Evolutionary conservation across 2,797 vertebrate species (phyloP).

Genomic region (Molossus molossus): DNA sequence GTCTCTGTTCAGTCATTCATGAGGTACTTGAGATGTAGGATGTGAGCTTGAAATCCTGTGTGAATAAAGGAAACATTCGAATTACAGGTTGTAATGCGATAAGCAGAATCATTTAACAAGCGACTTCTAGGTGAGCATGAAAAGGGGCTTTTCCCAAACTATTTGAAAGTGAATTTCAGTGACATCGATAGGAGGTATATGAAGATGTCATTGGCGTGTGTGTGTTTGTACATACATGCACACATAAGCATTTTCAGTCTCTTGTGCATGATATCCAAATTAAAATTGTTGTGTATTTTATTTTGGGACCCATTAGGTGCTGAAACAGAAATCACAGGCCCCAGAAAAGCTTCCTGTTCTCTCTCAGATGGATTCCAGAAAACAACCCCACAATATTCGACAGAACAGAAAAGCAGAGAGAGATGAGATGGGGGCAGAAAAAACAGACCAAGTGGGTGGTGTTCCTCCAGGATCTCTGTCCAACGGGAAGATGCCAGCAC

Average conservation of each 20-base stretch:
- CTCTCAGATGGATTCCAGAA: background rate
- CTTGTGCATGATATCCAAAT: background rate
- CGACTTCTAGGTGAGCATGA: background rate
- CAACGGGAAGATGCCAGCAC: background rate
- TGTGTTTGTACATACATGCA: rapidly evolving
- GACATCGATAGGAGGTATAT: rapidly evolving
- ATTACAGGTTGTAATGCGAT: background rate
- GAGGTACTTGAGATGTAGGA: background rate
- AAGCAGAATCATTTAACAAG: background rate
- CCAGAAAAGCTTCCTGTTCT: background rate
- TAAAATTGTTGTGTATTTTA: background rate
- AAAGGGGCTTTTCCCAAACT: background rate
- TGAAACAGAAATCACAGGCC: slow-evolving; percentile 86
- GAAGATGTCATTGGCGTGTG: rapidly evolving
- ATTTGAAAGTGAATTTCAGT: background rate
- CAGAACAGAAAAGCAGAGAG: background rate
- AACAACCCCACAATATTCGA: background rate
- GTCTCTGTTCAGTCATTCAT: too few species aligned
- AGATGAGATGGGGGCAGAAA: background rate
- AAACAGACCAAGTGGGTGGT: rapidly evolving
- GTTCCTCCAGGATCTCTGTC: background rate
- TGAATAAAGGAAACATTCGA: background rate
- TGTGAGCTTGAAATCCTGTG: background rate
- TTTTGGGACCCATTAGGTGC: slow-evolving; percentile 81
- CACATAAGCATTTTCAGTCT: rapidly evolving